phyloP scores from a whole-genome alignment of 2,797 vertebrate genomes.

The Muscicapa comitata region DNA sequence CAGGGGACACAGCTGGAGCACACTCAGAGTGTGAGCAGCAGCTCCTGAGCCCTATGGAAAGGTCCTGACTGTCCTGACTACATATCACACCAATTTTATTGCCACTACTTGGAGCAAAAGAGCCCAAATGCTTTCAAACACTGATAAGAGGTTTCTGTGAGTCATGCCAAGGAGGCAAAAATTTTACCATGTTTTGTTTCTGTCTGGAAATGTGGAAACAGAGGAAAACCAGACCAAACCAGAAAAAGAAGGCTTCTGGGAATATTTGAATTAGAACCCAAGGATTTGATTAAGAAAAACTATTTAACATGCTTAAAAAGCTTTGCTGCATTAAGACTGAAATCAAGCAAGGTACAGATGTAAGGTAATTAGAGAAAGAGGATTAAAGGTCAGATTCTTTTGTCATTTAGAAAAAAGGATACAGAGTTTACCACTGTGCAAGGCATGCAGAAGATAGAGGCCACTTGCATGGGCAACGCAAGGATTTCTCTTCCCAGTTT shows the following conservation, averaged over 20 bases:
- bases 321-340: neutral
- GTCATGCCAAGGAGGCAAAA: neutral
- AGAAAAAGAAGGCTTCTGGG: neutral
- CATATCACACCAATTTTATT: neutral
- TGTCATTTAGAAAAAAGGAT: neutral
- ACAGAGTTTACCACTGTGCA: neutral
- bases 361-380: neutral
- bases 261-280: neutral
- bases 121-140: neutral
- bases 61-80: neutral
- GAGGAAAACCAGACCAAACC: neutral
- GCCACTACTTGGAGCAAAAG: neutral
- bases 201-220: neutral
- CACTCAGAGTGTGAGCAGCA: neutral
- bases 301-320: neutral
- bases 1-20: neutral
- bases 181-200: neutral
- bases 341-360: conserved; percentile 1
- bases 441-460: neutral
- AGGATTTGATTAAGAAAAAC: neutral
- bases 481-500: neutral
- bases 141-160: neutral
- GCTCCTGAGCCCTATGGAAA: neutral
- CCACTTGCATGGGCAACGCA: neutral
- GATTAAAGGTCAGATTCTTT: neutral